Percentiles rank a stretch among this genome's conserved stretches.
phyloP scores from a whole-genome alignment of 2,888 invertebrate species.

The Sminthurides aquaticus region DNA sequence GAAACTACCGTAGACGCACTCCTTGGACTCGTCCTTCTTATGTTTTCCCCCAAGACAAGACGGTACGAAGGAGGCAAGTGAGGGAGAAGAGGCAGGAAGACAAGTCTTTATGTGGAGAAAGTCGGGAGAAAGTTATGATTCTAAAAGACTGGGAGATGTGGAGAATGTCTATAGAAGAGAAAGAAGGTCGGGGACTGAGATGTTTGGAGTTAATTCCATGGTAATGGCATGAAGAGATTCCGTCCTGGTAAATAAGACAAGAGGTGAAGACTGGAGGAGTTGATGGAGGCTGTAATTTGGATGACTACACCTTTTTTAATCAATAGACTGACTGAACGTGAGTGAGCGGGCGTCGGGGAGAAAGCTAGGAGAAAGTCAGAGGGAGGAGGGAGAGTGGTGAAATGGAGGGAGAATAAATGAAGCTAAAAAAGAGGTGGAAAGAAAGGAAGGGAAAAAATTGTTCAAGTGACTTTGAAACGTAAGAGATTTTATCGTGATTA shows the following conservation, averaged over 20 bases:
- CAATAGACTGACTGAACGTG: slow-evolving; percentile 15
- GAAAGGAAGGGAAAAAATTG: slow-evolving; percentile 4
- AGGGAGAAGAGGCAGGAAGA: no score
- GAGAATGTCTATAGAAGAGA: slow-evolving; percentile 2
- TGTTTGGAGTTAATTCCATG: not conserved
- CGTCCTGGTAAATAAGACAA: not conserved
- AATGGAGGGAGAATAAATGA: slow-evolving; percentile 2
- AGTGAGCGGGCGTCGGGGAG: not conserved
- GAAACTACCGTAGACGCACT: no score
- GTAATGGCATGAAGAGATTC: not conserved
- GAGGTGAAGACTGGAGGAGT: not conserved
- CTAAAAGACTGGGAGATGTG: no score
- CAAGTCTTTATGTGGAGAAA: no score
- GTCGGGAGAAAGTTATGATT: not conserved
- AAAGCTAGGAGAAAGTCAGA: slow-evolving; percentile 4
- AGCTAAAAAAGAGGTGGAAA: not conserved
- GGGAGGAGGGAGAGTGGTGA: not conserved
- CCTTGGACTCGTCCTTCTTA: no score
- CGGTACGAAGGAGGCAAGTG: not conserved
- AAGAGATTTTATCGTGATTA: slow-evolving; percentile 40
- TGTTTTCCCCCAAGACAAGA: no score
- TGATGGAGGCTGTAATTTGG: slow-evolving; percentile 14
- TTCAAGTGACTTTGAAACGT: slow-evolving; percentile 17
- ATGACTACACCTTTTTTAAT: slow-evolving; percentile 26
- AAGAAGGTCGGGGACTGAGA: not conserved